phyloP scores from a whole-genome alignment of 1,140 invertebrate genomes.

The Maconellicoccus hirsutus region DNA sequence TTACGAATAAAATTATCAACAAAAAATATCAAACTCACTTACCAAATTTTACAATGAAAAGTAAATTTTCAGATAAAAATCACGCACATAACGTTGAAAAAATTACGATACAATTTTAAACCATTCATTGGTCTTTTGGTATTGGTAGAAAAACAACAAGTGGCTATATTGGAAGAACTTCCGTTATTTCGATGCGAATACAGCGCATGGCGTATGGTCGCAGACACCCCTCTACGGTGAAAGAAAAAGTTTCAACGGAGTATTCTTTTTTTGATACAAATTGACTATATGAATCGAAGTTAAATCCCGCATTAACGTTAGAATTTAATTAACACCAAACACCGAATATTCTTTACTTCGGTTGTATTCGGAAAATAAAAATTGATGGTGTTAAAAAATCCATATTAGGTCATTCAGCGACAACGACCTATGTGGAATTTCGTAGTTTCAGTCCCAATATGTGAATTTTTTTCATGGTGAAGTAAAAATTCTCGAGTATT shows the following conservation, averaged over 20 bases:
- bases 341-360: background rate
- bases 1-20: too few relatives aligned
- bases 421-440: too few relatives aligned
- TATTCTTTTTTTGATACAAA: background rate
- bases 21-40: background rate
- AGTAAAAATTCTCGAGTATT: too few relatives aligned
- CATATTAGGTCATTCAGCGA: too few relatives aligned
- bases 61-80: background rate
- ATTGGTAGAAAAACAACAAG: constrained; percentile 1
- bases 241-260: background rate
- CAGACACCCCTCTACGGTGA: background rate
- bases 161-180: background rate
- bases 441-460: too few relatives aligned
- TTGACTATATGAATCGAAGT: background rate
- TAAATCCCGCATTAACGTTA: background rate
- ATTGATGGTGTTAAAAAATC: too few relatives aligned
- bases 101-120: background rate
- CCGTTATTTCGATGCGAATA: background rate
- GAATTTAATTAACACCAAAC: background rate
- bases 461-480: too few relatives aligned
- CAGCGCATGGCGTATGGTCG: background rate
- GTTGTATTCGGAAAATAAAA: too few relatives aligned
- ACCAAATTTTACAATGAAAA: background rate
- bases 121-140: background rate
- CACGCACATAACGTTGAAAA: background rate